Conservation (phyloP, 2,113 vertebrate species). For the Brachypteracias leptosomus region DNA sequence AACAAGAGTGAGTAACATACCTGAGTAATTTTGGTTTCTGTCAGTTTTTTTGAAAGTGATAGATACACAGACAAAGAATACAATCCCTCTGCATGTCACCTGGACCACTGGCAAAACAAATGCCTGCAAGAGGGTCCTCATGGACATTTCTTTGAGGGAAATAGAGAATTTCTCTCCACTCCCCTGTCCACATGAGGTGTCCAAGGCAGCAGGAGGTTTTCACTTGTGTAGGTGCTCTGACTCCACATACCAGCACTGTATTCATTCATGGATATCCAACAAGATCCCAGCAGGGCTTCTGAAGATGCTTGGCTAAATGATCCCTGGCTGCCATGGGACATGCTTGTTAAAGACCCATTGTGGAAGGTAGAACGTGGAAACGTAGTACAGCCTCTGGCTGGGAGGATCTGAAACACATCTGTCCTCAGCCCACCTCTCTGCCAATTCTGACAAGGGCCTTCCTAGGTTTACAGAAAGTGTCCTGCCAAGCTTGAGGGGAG, state of each 20-base stretch:
- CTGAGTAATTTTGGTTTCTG: not conserved
- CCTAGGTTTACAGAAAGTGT: not conserved
- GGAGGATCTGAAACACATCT: rapidly evolving
- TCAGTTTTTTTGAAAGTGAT: not conserved
- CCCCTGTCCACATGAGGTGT: not conserved
- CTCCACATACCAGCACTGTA: not conserved
- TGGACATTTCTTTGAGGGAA: not conserved
- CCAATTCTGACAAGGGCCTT: not conserved
- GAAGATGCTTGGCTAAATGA: not conserved
- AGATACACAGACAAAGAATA: not conserved
- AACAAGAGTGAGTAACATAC: not conserved
- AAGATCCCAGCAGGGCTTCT: not conserved
- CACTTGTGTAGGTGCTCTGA: not conserved
- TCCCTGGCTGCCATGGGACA: not conserved
- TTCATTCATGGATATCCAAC: not conserved
- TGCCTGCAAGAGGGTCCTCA: not conserved
- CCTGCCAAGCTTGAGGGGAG: not conserved
- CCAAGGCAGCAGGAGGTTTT: not conserved
- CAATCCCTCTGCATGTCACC: not conserved
- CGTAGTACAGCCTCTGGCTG: not conserved
- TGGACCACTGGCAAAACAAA: not conserved
- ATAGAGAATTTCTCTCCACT: not conserved
- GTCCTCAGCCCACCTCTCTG: not conserved
- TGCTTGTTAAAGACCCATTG: not conserved
- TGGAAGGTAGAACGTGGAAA: not conserved